Evolutionary conservation across 2,888 invertebrate genomes (phyloP).

Genomic region (Nesidiocoris tenuis): DNA sequence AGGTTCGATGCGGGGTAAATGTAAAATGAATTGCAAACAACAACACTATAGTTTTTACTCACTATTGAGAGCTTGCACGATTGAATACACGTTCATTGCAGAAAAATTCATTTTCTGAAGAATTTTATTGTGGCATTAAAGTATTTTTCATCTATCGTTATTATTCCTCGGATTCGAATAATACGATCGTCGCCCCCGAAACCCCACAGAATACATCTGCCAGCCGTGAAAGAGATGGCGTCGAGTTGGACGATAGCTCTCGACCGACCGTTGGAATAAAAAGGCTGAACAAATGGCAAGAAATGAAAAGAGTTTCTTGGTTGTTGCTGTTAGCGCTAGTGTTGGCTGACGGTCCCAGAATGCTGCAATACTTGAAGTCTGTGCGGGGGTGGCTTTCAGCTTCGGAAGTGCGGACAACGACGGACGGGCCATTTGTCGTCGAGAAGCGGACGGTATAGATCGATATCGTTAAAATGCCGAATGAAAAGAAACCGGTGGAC

Average conservation of each 20-base stretch:
- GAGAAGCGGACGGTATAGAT: background rate
- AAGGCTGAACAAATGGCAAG: background rate
- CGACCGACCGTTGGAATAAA: background rate
- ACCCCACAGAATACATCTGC: no score
- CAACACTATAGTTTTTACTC: no score
- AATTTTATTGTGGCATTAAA: no score
- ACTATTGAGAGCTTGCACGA: no score
- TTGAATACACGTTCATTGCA: no score
- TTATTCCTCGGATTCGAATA: no score
- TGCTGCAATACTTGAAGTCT: background rate
- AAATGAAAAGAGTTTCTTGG: no score
- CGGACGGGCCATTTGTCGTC: background rate
- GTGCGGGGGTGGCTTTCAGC: background rate
- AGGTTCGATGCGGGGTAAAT: no score
- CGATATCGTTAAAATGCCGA: background rate
- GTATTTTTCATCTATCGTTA: no score
- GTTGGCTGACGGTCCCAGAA: background rate
- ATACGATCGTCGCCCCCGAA: no score
- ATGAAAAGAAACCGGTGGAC: background rate
- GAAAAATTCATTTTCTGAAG: no score
- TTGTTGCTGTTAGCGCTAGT: background rate
- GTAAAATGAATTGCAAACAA: no score
- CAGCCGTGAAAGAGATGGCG: background rate
- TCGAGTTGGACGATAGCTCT: background rate
- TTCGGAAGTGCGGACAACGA: background rate